Evolutionary conservation across 2,888 invertebrate genomes (phyloP).

Genomic region (Watsonalla binaria): DNA sequence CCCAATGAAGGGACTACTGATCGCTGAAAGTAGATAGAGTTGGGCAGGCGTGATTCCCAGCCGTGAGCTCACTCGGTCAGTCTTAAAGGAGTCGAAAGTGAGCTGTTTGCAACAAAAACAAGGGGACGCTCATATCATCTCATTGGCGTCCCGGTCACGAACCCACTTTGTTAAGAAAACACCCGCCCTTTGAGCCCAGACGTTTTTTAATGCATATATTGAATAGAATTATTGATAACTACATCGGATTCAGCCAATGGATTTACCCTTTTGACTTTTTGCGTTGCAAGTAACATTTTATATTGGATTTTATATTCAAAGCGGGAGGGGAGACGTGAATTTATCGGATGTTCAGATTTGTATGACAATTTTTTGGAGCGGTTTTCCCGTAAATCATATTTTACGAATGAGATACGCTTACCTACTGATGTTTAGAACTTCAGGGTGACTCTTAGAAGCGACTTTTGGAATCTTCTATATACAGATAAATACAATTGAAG

Average conservation of each 20-base stretch:
- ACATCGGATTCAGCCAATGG: conserved; percentile 38
- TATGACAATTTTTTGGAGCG: neutral
- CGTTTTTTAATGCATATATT: conserved; percentile 75
- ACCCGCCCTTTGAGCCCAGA: conserved; percentile 64
- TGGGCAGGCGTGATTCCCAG: conserved; percentile 34
- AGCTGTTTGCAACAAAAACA: conserved; percentile 72
- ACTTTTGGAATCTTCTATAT: too few species aligned
- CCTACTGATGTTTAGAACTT: neutral
- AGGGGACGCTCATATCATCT: conserved; percentile 57
- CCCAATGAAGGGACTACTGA: neutral
- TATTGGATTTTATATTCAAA: conserved; percentile 19
- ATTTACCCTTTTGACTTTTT: conserved; percentile 47
- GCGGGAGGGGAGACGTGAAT: neutral
- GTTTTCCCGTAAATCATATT: neutral
- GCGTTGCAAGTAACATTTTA: conserved; percentile 15
- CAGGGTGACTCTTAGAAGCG: too few species aligned
- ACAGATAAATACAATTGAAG: too few species aligned
- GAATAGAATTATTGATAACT: conserved; percentile 68
- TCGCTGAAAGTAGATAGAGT: conserved; percentile 5
- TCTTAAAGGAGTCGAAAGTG: conserved; percentile 42
- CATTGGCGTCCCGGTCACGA: conserved; percentile 67
- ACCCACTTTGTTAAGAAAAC: conserved; percentile 75
- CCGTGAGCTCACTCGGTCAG: conserved; percentile 47
- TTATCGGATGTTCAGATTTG: neutral
- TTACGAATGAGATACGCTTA: neutral